phyloP scores from a whole-genome alignment of 1,140 invertebrate genomes.

The Trinorchestia longiramus region DNA sequence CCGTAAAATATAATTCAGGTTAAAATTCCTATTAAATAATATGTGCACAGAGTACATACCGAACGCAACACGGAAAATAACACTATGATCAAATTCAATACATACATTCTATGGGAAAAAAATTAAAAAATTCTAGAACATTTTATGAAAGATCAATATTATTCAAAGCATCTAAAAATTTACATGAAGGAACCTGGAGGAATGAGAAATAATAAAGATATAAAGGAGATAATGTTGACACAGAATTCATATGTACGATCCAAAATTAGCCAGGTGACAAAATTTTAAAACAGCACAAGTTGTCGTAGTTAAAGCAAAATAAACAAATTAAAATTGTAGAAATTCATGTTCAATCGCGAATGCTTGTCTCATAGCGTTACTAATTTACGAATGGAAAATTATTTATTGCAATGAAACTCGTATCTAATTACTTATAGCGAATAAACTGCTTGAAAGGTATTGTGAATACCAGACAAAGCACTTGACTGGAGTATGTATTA shows the following conservation, averaged over 20 bases:
- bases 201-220: not conserved
- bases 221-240: not conserved
- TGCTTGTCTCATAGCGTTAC: no score
- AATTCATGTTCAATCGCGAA: no score
- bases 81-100: not conserved
- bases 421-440: no score
- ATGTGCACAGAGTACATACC: not conserved
- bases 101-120: not conserved
- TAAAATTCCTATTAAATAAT: not conserved
- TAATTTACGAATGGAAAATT: no score
- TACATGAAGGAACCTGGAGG: not conserved
- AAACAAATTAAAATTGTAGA: no score
- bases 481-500: no score
- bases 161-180: not conserved
- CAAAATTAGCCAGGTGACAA: no score
- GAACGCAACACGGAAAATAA: not conserved
- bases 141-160: not conserved
- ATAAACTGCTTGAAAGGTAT: no score
- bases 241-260: not conserved
- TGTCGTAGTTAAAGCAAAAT: no score
- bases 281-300: no score
- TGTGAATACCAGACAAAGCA: no score
- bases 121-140: not conserved
- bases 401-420: no score
- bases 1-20: not conserved